Base-by-base conservation (phyloP, 1,140 invertebrate species). In the Drosophila pruinosa region DNA sequence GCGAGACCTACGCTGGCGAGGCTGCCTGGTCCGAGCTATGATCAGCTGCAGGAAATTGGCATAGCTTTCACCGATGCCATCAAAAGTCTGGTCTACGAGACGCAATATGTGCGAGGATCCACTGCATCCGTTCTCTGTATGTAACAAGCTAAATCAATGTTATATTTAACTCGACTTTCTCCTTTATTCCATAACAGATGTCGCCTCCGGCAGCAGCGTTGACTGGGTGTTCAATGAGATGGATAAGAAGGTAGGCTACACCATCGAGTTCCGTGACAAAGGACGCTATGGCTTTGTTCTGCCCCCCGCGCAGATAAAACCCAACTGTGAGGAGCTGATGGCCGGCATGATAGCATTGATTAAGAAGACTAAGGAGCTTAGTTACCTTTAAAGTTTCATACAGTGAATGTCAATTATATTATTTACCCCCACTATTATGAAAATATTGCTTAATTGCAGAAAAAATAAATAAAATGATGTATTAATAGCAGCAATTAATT, bases 261-360 rank as follows among this genome's bases (percentile, higher is more conserved):
- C 94, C 0, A 92, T 92, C 61, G 92, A 93, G 78, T 89, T 79
- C 21, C 90, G 95, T 1, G 96, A 98, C 81, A 95, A 93, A 24
- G 97, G 97, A 8, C 92, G 93, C 39, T 96, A 96, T 86, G 97
- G 97, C 0, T 99, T 99, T 88, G 86, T 98, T 0, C 91, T 99
- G 26, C 97, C 98, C 0, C 95, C 96, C 2, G 92, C 92, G 14
- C 95, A 95, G 77, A 99, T 99, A 64, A 92, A 95, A 21, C 94
- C 95, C 0, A 96, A 96, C 10, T 96, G 95, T 0, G 93, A 95
- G 69, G 97, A 98, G 92, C 96, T 96, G 2, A 94, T 96, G 82
- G 95, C 94, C 3, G 97, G 94, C 5, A 92, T 98, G 34, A 93
- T 95, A 88, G 95, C 96, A 0, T 92, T 98, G 52, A 95, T 95